Evolutionary conservation across 2,888 invertebrate genomes (phyloP), one percentile per base, ranked within the genome.

Genomic region (Drosophila siamana): DNA sequence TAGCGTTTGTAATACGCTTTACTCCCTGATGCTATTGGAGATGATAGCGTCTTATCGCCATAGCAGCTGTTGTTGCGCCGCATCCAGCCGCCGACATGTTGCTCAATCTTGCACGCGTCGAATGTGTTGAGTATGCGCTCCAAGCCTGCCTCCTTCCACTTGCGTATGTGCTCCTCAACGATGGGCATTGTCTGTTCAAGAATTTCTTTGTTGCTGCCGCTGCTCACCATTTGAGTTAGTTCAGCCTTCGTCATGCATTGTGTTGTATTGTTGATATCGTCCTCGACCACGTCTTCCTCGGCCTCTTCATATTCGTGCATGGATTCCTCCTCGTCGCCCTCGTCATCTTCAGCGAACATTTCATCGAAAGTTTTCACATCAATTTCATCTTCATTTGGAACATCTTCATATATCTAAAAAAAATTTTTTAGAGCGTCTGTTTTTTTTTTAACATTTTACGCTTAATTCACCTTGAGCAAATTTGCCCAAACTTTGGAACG

Each of bases 61-160:
- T 74, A 88, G 6, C 63, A 55, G 50, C 84, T 86, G 28, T 89
- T 88, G 54, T 90, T 69, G 4, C 83, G 83, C 0, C 82, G 85
- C 64, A 91, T 22, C 92, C 91, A 92, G 1, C 78, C 76, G 2
- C 89, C 90, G 2, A 91, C 91, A 44, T 90, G 87, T 13, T 80
- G 70, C 30, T 90, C 88, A 2, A 91, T 91, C 59, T 89, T 77
- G 16, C 88, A 69, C 0, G 74, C 71, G 69, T 91, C 91, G 40
- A 91, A 91, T 0, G 91, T 88, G 30, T 89, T 78, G 0, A 91
- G 62, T 8, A 92, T 80, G 2, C 78, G 74, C 22, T 91, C 84
- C 22, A 91, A 62, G 0, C 92, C 91, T 0, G 86, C 82, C 41
- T 81, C 85, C 26, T 86, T 80, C 84, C 90, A 88, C 47, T 88